phyloP scores from a whole-genome alignment of 2,113 vertebrate species.

The Ceyx melanurus region DNA sequence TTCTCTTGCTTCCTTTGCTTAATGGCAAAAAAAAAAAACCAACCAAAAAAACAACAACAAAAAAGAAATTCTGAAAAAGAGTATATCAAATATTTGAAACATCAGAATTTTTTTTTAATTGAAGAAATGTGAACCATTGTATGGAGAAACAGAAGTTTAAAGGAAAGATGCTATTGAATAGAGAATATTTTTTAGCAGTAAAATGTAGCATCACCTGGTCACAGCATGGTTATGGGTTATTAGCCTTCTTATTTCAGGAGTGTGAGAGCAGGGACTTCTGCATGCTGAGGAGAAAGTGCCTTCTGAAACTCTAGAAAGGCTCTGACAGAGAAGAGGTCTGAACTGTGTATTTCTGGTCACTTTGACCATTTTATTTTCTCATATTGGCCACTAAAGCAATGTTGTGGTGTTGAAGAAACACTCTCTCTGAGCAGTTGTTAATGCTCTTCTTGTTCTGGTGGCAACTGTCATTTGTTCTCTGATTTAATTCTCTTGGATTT shows the following conservation, averaged over 20 bases:
- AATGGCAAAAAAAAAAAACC: neutral
- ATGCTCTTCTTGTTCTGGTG: neutral
- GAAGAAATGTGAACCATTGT: neutral
- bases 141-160: neutral
- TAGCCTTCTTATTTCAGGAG: neutral
- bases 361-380: neutral
- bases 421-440: neutral
- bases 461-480: neutral
- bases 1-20: neutral
- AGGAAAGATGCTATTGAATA: neutral
- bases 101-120: neutral
- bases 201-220: neutral
- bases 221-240: neutral
- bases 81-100: neutral
- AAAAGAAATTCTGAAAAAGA: neutral
- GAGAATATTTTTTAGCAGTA: neutral
- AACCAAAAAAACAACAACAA: neutral
- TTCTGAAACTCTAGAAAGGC: neutral
- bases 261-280: neutral
- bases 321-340: neutral
- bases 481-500: neutral
- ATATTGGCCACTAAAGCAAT: neutral
- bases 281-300: neutral
- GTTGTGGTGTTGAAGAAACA: neutral
- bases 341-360: neutral